Percentiles rank a stretch among this genome's conserved stretches.
phyloP scores from a whole-genome alignment of 2,113 vertebrate genomes.

The Tauraco erythrolophus region DNA sequence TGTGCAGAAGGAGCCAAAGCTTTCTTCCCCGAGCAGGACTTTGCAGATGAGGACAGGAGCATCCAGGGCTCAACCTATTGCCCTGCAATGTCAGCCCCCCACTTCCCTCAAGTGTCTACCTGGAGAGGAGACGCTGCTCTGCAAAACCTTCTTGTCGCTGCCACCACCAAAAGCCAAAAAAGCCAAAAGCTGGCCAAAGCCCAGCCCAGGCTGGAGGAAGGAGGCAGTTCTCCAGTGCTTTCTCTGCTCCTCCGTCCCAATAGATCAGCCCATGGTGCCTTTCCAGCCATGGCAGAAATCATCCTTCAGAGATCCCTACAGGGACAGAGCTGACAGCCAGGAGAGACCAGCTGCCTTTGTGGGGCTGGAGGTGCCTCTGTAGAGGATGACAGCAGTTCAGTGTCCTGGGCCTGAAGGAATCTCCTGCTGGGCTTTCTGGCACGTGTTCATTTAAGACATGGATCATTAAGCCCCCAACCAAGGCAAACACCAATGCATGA shows the following conservation, averaged over 20 bases:
- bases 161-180: too few relatives aligned
- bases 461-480: neutral
- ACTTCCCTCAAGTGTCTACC: rapidly evolving
- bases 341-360: neutral
- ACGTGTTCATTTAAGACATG: neutral
- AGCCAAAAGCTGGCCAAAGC: neutral
- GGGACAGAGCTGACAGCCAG: neutral
- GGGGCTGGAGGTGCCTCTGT: neutral
- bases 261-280: neutral
- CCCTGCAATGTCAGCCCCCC: neutral
- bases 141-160: neutral
- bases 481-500: neutral
- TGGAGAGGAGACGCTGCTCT: neutral
- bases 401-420: rapidly evolving
- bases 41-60: neutral
- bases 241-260: neutral
- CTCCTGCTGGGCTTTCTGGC: neutral
- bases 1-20: neutral
- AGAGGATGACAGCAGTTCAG: neutral
- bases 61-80: neutral
- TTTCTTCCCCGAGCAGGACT: neutral
- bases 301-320: neutral
- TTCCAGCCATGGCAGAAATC: neutral
- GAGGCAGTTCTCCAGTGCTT: neutral
- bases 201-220: neutral